Base-by-base conservation (phyloP, 2,797 vertebrate genomes). In the Anniella stebbinsi region DNA sequence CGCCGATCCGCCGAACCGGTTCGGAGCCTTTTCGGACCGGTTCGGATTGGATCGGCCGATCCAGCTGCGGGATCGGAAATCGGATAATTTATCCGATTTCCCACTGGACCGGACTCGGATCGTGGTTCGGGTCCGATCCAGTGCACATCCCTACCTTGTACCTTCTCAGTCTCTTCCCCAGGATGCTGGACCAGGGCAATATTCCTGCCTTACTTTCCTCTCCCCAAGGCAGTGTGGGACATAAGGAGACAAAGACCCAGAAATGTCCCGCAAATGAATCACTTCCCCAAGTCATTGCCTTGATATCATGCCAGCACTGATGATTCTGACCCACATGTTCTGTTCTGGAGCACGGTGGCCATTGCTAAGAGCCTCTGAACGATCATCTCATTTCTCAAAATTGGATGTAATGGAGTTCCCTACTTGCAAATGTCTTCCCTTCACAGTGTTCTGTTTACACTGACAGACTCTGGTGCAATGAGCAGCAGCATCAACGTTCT, bases 341-440 rank as follows among this genome's bases (percentile, higher is more conserved):
- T 28, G 41, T 17, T 77, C 23, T 25, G 38, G 21, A 25, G 21
- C 21, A 21, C 23, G 3, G 41, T 28, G 25, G 23, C 18, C 41
- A 45, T 25, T 25, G 21, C 21, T 90, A 91, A 89, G 66, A 78
- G 12, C 28, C 86, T 13, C 25, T 73, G 84, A 89, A 41, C 78
- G 45, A 86, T 80, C 63, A 12, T 81, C 84, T 67, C 21, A 75
- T 70, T 92, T 87, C 66, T 69, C 30, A 17, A 84, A 63, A 18
- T 2, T 23, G 7, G 38, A 76, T 1, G 23, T 41, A 18, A 57
- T 57, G 38, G 73, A 25, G 73, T 18, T 76, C 4, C 72, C 17
- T 8, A 36, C 2, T n/a, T 15, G 2, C n/a, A 18, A 18, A 51
- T 1, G 17, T 2, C 72, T n/a, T 73, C 17, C 13, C 15, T 73